Evolutionary conservation across 2,797 vertebrate genomes (phyloP), one percentile per base, ranked within the genome.

Genomic region (Labeo calbasu): DNA sequence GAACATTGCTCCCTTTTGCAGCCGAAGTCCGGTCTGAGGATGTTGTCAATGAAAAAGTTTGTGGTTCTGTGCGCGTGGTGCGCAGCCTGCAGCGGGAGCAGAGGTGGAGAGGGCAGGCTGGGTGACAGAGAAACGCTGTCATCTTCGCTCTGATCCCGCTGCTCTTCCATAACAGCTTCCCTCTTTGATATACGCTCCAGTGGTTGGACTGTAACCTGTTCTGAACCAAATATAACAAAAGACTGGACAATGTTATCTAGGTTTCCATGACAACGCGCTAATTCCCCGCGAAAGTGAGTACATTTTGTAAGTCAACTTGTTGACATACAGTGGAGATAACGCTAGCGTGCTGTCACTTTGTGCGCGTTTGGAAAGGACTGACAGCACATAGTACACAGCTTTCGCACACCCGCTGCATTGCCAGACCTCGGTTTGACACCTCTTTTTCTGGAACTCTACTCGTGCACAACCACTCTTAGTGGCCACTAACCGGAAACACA

Each of bases 41-140:
- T 96, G 90, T 96, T 93, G 88, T 96, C 95, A 87, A 96, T 96
- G 92, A 96, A 95, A 88, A 96, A 96, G 94, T 95, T 95, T 84
- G 95, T 95, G 88, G 92, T 95, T 88, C 94, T 93, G 87, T 95
- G 94, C 48, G 92, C 88, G 86, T 92, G 95, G 83, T 92, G 93
- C 73, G 89, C 92, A 66, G 93, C 93, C 71, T 65, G 63, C 63
- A 65, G 28, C 88, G 92, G 92, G 87, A 89, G 92, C 66, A 88
- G 93, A 91, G 87, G 92, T 81, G 90, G 94, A 89, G 86, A 94
- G 86, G 84, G 92, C 86, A 65, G 63, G 63, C 63, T 65, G 25
- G 61, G 61, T 15, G 61, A 65, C 61, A 88, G 92, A 7, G 94
- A 92, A 50, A 89, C 88, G 90, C 93, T 93, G 86, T 95, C 94